Evolutionary conservation across 2,797 vertebrate genomes (phyloP).

Genomic region (Okamejei kenojei): DNA sequence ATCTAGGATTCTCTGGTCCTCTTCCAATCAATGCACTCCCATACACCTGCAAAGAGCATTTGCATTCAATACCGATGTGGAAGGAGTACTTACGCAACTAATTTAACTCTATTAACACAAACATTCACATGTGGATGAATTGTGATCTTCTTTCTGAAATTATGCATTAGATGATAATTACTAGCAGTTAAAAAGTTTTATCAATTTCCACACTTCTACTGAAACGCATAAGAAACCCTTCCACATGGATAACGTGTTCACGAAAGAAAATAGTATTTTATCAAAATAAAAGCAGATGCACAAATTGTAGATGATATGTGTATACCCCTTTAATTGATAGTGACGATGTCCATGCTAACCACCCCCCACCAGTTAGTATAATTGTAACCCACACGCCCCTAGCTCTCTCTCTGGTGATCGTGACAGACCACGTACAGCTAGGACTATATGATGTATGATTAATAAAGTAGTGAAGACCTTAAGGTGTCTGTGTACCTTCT

Average conservation of each 20-base stretch:
- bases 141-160: not conserved
- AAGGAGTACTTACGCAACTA: slow-evolving; percentile 41
- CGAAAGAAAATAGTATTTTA: not conserved
- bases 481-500: no score
- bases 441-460: no score
- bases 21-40: not conserved
- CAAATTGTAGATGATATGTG: no score
- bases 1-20: not conserved
- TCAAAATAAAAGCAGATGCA: not conserved
- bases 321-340: no score
- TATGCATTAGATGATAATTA: not conserved
- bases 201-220: not conserved
- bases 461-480: no score
- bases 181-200: not conserved
- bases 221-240: not conserved
- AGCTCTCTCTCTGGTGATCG: no score
- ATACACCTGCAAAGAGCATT: not conserved
- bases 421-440: no score
- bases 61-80: slow-evolving; percentile 40
- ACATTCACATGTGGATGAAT: not conserved
- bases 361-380: no score
- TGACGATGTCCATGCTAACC: no score
- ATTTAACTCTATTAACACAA: not conserved
- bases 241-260: not conserved
- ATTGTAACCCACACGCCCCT: no score